Evolutionary conservation across 2,113 vertebrate species (phyloP), one percentile per base, ranked within the genome.

Genomic region (Brienomyrus brachyistius): DNA sequence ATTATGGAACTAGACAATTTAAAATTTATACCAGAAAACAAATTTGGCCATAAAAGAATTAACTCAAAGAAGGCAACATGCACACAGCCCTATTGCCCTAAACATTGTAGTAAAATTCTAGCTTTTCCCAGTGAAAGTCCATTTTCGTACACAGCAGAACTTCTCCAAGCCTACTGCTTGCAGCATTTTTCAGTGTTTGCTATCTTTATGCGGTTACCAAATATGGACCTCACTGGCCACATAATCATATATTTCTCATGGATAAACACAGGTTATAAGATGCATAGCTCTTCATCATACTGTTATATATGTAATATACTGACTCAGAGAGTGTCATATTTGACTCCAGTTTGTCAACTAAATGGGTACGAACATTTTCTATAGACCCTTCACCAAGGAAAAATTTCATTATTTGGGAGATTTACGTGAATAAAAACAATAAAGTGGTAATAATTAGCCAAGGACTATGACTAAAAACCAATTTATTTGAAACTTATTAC

Each of bases 151-250:
- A 40, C 5, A 31, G 27, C 35, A 40, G 9, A 50, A 66, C 7
- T 56, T 51, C 82, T 52, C 88, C 74, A 21, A 54, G 51, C 47
- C 2, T 40, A 56, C 88, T 59, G 89, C 89, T 85, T 84, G 56
- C 43, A 89, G 89, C n/a, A 89, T 59, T 89, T 89, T 47, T 56
- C 80, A 89, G 23, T 89, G 89, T 89, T 89, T 84, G 77, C 80
- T 84, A 59, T 89, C 80, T 89, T 89, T 85, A 27, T 89, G 89
- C 52, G 89, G 77, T 85, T 40, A 48, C 19, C 40, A 48, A 89
- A 89, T 84, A 85, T 85, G 89, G 80, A 59, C 77, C 89, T 45
- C 77, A 35, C 27, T 17, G 52, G 10, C 89, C 80, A 85, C 89
- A 85, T 62, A 89, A 89, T 89, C 89, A 89, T 89, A 89, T 43